Conservation (phyloP, 2,797 vertebrate genomes). For the Danio aesculapii region DNA sequence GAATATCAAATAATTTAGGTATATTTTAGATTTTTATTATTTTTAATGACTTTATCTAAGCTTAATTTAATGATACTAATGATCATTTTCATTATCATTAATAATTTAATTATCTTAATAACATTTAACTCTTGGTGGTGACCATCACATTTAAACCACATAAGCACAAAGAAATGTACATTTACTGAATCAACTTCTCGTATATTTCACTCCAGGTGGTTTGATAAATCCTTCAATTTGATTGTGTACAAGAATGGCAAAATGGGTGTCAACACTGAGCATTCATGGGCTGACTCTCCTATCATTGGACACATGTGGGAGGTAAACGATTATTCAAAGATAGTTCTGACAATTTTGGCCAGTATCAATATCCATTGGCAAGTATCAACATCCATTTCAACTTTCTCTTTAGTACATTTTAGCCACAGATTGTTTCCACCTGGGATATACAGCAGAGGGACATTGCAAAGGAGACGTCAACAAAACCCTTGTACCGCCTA, state of each 20-base stretch:
- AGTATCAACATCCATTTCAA: neutral
- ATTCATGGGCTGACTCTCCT: slow-evolving; percentile 94
- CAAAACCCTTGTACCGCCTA: slow-evolving; percentile 77
- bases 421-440: slow-evolving; percentile 86
- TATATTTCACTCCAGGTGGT: slow-evolving; percentile 83
- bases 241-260: slow-evolving; percentile 90
- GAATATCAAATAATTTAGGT: too few relatives aligned
- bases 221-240: slow-evolving; percentile 94
- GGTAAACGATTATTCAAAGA: slow-evolving; percentile 73
- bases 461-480: slow-evolving; percentile 87
- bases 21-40: too few relatives aligned
- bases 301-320: slow-evolving; percentile 95
- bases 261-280: slow-evolving; percentile 90
- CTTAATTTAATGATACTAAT: too few relatives aligned
- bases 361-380: too few relatives aligned
- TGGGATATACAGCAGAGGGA: slow-evolving; percentile 90
- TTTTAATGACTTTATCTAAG: too few relatives aligned
- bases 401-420: slow-evolving; percentile 80
- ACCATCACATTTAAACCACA: neutral
- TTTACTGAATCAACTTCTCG: neutral
- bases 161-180: neutral
- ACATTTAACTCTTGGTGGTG: too few relatives aligned
- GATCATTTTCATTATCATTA: too few relatives aligned
- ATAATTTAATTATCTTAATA: too few relatives aligned
- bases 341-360: neutral